Evolutionary conservation across 2,888 invertebrate genomes (phyloP).

Genomic region (Malachius bipustulatus): DNA sequence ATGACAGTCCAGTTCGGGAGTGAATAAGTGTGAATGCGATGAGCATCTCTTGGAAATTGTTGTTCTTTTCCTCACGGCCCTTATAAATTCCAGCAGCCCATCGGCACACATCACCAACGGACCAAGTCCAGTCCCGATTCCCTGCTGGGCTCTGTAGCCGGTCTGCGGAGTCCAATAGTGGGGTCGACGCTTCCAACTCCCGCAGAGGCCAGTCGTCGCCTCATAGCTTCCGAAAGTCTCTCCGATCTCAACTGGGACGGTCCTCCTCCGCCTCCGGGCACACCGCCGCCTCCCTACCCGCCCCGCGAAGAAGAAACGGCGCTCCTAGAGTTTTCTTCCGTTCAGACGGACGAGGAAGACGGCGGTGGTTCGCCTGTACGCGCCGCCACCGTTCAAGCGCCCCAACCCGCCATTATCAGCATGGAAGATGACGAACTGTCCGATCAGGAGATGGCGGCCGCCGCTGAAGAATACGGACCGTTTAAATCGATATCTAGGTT

Average conservation of each 20-base stretch:
- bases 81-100: no score
- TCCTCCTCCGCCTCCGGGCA: slow-evolving; percentile 43
- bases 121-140: slow-evolving; percentile 56
- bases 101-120: slow-evolving; percentile 51
- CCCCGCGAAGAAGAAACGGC: no score
- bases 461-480: slow-evolving; percentile 70
- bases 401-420: slow-evolving; percentile 76
- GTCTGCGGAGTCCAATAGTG: no score
- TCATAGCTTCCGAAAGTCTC: slow-evolving; percentile 50
- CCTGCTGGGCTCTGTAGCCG: slow-evolving; percentile 33
- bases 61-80: no score
- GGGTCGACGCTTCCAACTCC: no score
- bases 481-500: slow-evolving; percentile 76
- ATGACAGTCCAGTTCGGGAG: no score
- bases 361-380: slow-evolving; percentile 34
- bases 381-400: slow-evolving; percentile 34
- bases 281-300: slow-evolving; percentile 79
- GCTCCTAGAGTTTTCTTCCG: slow-evolving; percentile 21
- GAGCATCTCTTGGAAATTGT: no score
- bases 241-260: slow-evolving; percentile 43
- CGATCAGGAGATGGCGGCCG: slow-evolving; percentile 65
- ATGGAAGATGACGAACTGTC: slow-evolving; percentile 94
- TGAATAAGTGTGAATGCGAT: no score
- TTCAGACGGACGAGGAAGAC: no score
- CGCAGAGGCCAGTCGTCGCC: slow-evolving; percentile 36